Conservation (phyloP, 2,888 invertebrate species). For the Copidosoma aretas region DNA sequence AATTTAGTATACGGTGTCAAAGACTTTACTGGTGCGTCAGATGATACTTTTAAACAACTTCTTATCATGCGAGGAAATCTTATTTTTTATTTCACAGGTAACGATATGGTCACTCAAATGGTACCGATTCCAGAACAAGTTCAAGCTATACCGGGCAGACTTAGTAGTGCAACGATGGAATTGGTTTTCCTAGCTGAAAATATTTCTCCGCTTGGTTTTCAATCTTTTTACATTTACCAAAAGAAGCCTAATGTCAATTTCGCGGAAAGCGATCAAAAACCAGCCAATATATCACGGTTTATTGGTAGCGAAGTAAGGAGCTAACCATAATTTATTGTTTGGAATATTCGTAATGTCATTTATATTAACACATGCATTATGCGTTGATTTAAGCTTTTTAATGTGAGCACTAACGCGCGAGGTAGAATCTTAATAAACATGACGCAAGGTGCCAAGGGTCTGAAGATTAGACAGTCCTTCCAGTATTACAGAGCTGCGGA, state of each 20-base stretch:
- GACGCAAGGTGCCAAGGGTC: too few relatives aligned
- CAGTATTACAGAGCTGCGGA: conserved; percentile 71
- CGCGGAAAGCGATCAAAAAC: too few relatives aligned
- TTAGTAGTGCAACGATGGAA: conserved; percentile 71
- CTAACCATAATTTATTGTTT: too few relatives aligned
- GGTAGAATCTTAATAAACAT: too few relatives aligned
- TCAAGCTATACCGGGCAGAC: conserved; percentile 68
- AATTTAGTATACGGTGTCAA: conserved; percentile 67
- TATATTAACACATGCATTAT: too few relatives aligned
- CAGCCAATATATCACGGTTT: too few relatives aligned
- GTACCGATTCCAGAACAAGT: conserved; percentile 70
- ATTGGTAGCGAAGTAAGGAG: too few relatives aligned
- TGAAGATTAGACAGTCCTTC: conserved; percentile 69
- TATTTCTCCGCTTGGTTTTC: conserved; percentile 74
- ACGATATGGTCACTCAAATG: conserved; percentile 68
- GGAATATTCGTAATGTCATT: too few relatives aligned
- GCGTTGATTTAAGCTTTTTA: too few relatives aligned
- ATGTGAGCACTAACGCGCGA: too few relatives aligned
- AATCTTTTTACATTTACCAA: conserved; percentile 67
- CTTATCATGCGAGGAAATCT: too few relatives aligned
- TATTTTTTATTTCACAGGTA: too few relatives aligned
- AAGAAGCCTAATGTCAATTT: conserved; percentile 26
- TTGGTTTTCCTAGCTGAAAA: conserved; percentile 73
- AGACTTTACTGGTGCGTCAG: conserved; percentile 68
- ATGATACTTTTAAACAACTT: neutral